A percentile compares a stretch with the other conserved stretches of the same genome.
phyloP scores from a whole-genome alignment of 2,888 invertebrate genomes.

The Stomorhina lunata region DNA sequence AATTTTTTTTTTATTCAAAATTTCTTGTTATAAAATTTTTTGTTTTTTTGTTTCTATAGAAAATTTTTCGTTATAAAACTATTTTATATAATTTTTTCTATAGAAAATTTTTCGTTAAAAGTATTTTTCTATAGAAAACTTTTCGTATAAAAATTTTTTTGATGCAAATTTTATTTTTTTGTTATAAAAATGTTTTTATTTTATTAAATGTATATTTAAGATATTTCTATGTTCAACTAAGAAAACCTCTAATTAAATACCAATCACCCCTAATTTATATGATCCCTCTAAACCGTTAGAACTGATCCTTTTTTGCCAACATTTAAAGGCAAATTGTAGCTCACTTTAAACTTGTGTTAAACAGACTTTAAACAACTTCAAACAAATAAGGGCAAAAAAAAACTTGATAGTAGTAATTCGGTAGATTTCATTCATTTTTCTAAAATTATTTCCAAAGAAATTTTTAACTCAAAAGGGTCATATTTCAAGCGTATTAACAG shows the following conservation, averaged over 20 bases:
- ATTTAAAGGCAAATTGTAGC: constrained; percentile 4
- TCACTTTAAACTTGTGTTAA: constrained; percentile 50
- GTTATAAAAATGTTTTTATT: no score
- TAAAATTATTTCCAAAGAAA: constrained; percentile 52
- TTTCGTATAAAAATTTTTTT: no score
- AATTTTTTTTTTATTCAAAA: no score
- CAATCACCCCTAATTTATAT: background rate
- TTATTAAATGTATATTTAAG: no score
- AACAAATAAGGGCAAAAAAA: background rate
- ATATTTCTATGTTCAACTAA: background rate
- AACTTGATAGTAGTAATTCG: background rate
- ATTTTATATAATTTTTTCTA: no score
- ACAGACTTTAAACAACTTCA: constrained; percentile 48
- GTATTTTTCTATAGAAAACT: no score
- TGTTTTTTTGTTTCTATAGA: no score
- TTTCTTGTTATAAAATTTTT: no score
- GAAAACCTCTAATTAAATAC: background rate
- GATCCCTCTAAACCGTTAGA: constrained; percentile 49
- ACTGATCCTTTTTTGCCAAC: background rate
- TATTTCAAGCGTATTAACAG: constrained; percentile 56
- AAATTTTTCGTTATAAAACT: no score
- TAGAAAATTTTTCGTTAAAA: no score
- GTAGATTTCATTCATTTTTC: background rate
- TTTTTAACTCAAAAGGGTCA: constrained; percentile 40
- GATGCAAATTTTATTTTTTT: no score